A percentile compares a stretch with the other conserved stretches of the same genome.
These are phyloP conservation scores for Xestia xanthographa DNA, from an alignment of 2,888 invertebrate genomes.

Conservation along the genomic window DNA sequence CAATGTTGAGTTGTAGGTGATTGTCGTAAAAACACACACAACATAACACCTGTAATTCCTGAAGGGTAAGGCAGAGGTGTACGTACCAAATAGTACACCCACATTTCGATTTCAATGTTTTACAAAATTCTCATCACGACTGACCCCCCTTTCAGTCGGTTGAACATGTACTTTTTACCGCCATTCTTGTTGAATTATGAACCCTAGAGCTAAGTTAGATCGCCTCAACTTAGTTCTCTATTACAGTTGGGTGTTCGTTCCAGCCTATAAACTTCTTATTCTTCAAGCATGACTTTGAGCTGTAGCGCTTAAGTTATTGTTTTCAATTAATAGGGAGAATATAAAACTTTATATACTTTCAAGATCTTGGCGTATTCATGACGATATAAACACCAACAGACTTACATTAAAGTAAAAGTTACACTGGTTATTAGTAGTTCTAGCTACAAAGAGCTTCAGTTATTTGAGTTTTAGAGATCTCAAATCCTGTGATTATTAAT, in stretches of 20 bases:
- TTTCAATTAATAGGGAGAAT: conserved; percentile 16
- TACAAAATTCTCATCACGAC: neutral
- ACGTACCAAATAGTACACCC: no score
- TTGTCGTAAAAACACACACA: neutral
- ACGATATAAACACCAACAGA: neutral
- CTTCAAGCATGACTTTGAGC: conserved; percentile 23
- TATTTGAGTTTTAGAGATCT: neutral
- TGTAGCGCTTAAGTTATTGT: conserved; percentile 32
- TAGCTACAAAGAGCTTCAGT: neutral
- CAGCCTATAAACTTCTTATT: conserved; percentile 43
- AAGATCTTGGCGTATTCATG: neutral
- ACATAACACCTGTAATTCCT: no score
- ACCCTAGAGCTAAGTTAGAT: conserved; percentile 22
- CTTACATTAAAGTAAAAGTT: neutral
- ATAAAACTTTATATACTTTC: conserved; percentile 6
- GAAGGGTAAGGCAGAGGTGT: no score
- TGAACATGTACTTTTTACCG: neutral
- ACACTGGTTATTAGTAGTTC: neutral
- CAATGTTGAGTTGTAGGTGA: neutral
- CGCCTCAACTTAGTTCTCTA: conserved; percentile 20
- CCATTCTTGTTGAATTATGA: conserved; percentile 26
- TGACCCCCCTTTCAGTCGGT: neutral
- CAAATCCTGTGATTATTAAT: neutral
- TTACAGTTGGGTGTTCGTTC: conserved; percentile 14
- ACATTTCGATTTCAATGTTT: neutral